Base-by-base conservation (phyloP, 2,113 vertebrate genomes). In the Macrotus californicus region DNA sequence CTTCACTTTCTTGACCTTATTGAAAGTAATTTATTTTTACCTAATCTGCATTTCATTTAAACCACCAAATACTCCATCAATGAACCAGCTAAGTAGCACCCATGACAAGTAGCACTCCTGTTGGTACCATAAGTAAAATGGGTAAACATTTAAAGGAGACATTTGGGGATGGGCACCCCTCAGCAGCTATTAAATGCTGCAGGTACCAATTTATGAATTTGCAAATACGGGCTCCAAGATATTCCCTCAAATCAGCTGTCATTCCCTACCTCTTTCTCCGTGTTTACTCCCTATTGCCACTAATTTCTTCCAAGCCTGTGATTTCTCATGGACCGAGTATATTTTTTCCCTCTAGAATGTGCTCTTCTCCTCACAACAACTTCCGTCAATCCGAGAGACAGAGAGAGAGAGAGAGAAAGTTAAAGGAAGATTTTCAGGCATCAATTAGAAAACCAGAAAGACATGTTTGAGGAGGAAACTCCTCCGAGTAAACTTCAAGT, bases 1-100 rank as follows among this genome's bases (percentile, higher is more conserved):
- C 75, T 91, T 96, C 41, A 89, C 91, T 94, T 95, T 70, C 59
- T 75, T 97, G 93, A 96, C 89, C 87, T 86, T 93, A 83, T 12
- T 91, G 86, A 87, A 90, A 93, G 59, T 94, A 92, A 91, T 96
- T 94, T 94, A 93, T 93, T 95, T 93, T 96, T 43, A 94, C 75
- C 79, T 94, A 91, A 96, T 92, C 70, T 92, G 85, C 90, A 95
- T 96, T 97, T 94, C 81, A 96, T 96, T 97, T 94, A 86, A 97
- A 72, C 52, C 41, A 87, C 67, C 87, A 92, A 96, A 86, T 59
- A 96, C 80, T 81, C 66, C 50, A 93, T 89, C 80, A 84, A n/a
- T 31, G 39, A 86, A 76, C 73, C 64, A 93, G 90, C 36, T 90
- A 83, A 80, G 34, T 4, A 94, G 48, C 34, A 70, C 56, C 80